A percentile compares a stretch with the other conserved stretches of the same genome.
Evolutionary conservation across 2,797 vertebrate genomes (phyloP).

Genomic region (Gila robusta): DNA sequence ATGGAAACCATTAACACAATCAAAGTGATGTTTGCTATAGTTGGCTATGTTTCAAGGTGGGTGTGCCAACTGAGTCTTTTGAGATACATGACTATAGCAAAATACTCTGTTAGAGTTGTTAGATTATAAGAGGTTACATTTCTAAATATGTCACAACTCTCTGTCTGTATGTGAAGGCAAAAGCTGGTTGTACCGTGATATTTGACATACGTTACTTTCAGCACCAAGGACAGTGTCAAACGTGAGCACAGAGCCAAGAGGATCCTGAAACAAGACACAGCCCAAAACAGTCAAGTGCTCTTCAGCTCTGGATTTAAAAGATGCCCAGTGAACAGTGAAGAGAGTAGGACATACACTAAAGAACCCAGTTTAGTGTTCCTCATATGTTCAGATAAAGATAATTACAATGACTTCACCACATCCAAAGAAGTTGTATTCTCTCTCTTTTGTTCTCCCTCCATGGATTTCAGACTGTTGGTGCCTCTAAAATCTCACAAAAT

Average conservation of each 20-base stretch:
- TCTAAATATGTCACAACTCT: neutral
- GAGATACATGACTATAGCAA: neutral
- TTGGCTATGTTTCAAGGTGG: constrained; percentile 9
- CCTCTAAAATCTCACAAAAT: neutral
- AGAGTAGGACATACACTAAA: too few species aligned
- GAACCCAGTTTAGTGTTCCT: too few species aligned
- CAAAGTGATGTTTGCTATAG: constrained; percentile 14
- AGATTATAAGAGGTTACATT: neutral
- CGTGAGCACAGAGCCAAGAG: too few species aligned
- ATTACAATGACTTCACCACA: too few species aligned
- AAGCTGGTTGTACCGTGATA: neutral
- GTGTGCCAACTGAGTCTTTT: neutral
- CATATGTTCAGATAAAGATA: too few species aligned
- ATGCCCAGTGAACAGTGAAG: too few species aligned
- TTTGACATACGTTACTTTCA: neutral
- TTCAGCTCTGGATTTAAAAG: too few species aligned
- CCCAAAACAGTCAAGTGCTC: too few species aligned
- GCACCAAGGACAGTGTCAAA: constrained; percentile 9
- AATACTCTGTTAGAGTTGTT: too few species aligned
- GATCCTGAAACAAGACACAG: too few species aligned
- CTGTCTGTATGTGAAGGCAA: neutral
- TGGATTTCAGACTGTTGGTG: neutral
- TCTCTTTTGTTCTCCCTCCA: neutral
- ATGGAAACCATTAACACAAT: constrained; percentile 41
- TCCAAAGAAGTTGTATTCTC: too few species aligned